A percentile compares a stretch with the other conserved stretches of the same genome.
These are phyloP conservation scores for Chanos chanos DNA, from an alignment of 2,797 vertebrate species.

Conservation along the genomic window DNA sequence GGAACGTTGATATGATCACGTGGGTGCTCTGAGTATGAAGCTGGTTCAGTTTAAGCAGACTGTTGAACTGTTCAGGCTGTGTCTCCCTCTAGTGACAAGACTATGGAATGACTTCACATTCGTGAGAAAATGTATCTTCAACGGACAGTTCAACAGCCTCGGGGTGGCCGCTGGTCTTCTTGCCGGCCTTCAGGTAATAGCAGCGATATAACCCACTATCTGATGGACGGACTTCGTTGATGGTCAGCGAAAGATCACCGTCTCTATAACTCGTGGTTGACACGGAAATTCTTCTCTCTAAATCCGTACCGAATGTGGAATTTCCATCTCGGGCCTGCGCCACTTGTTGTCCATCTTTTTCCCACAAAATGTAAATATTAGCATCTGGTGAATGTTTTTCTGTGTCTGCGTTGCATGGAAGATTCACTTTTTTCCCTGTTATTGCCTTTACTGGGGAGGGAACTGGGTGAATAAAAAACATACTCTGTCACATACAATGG, in stretches of 20 bases:
- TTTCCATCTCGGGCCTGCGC: neutral
- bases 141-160: no score
- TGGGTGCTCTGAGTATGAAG: no score
- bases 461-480: neutral
- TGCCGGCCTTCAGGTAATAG: neutral
- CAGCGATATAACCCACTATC: conserved; percentile 21
- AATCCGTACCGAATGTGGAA: neutral
- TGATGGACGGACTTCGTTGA: neutral
- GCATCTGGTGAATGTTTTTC: neutral
- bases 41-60: no score
- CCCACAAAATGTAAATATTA: neutral
- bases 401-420: conserved; percentile 8
- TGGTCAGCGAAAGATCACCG: conserved; percentile 10
- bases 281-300: neutral
- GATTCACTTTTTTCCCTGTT: neutral
- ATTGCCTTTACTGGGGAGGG: neutral
- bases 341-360: neutral
- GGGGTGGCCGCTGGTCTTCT: neutral
- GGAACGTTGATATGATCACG: no score
- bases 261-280: neutral
- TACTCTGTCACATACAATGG: neutral
- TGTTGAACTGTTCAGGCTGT: no score
- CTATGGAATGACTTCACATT: no score
- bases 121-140: no score
- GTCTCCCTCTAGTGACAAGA: no score